phyloP scores from a whole-genome alignment of 2,113 vertebrate genomes.

The Meriones unguiculatus region DNA sequence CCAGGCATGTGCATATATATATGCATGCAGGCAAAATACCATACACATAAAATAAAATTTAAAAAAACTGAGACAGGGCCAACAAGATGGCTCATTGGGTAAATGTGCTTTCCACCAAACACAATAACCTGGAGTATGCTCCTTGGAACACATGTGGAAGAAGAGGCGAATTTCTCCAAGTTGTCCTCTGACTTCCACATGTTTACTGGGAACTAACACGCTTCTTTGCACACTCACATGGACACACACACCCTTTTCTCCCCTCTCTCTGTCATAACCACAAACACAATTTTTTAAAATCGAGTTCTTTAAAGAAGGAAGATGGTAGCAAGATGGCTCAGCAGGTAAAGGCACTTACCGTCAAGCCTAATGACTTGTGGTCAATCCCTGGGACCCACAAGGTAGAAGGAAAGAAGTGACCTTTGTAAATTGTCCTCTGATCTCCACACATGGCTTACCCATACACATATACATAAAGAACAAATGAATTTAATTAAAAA shows the following conservation, averaged over 20 bases:
- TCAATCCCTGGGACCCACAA: neutral
- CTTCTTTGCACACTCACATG: neutral
- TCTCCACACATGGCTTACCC: neutral
- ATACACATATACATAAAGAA: neutral
- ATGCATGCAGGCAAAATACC: too few relatives aligned
- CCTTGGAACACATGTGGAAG: neutral
- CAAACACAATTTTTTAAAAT: neutral
- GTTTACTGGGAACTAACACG: too few relatives aligned
- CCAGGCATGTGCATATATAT: too few relatives aligned
- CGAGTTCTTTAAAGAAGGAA: neutral
- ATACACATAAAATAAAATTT: too few relatives aligned
- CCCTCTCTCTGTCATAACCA: neutral
- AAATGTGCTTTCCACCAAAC: neutral
- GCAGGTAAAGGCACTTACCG: neutral
- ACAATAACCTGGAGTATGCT: too few relatives aligned
- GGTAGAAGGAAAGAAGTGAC: neutral
- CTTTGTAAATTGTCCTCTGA: neutral
- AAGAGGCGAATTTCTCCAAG: neutral
- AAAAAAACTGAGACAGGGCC: neutral
- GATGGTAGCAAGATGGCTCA: neutral
- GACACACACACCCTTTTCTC: neutral
- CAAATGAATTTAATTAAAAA: neutral
- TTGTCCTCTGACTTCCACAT: neutral
- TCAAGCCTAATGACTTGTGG: neutral
- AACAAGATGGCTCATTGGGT: neutral